phyloP scores from a whole-genome alignment of 1,140 invertebrate species.

The Drosophila orosa region DNA sequence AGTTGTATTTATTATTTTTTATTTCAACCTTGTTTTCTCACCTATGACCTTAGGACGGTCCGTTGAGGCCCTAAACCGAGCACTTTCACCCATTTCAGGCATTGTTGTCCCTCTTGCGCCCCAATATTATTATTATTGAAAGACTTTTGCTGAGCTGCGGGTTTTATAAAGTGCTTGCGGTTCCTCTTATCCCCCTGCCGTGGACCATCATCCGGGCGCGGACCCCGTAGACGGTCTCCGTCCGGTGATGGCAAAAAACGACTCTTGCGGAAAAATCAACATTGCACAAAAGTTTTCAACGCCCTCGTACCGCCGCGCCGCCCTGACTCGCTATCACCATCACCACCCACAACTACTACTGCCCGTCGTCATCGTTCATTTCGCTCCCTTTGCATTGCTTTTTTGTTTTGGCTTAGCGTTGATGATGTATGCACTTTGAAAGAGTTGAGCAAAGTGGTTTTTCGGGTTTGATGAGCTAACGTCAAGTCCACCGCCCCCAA shows the following conservation, averaged over 20 bases:
- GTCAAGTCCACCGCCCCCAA: constrained; percentile 48
- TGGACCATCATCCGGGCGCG: constrained; percentile 16
- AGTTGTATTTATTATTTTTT: not conserved
- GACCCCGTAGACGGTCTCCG: constrained; percentile 45
- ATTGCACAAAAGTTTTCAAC: constrained; percentile 79
- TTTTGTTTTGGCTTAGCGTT: constrained; percentile 81
- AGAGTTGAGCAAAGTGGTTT: constrained; percentile 82
- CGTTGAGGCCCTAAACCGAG: not conserved
- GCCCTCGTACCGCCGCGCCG: constrained; percentile 20
- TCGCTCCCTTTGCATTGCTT: constrained; percentile 61
- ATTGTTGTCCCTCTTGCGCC: constrained; percentile 53
- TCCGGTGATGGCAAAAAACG: constrained; percentile 71
- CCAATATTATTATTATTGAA: constrained; percentile 80
- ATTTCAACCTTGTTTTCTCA: not conserved
- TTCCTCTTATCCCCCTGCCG: constrained; percentile 30
- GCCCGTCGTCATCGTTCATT: constrained; percentile 47
- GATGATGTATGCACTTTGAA: constrained; percentile 82
- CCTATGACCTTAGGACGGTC: constrained; percentile 18
- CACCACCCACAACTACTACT: constrained; percentile 6
- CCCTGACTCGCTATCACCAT: constrained; percentile 21
- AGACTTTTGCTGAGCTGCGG: constrained; percentile 74
- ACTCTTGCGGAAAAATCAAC: constrained; percentile 82
- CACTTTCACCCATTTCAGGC: constrained; percentile 57
- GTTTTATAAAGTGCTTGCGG: constrained; percentile 75
- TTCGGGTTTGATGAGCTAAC: constrained; percentile 81